These are phyloP conservation scores for Dreissena polymorpha DNA, from an alignment of 1,140 invertebrate species.

Conservation along the genomic window DNA sequence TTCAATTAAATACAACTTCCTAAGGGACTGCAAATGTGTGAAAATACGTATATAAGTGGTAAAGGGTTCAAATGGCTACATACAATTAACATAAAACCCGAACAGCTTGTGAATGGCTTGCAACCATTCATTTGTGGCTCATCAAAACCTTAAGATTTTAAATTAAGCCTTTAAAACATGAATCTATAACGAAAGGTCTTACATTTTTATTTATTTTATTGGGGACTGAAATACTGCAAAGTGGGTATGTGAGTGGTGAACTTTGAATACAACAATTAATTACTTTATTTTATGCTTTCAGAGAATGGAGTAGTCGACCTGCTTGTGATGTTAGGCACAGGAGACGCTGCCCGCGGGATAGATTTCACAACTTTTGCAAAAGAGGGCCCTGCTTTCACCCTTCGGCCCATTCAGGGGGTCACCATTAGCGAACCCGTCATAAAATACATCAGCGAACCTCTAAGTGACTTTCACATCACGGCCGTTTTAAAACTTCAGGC, in stretches of 20 bases:
- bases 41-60: no score
- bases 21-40: no score
- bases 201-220: not conserved
- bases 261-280: not conserved
- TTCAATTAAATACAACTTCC: no score
- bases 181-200: not conserved
- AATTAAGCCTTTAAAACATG: not conserved
- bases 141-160: not conserved
- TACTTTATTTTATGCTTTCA: conserved; percentile 27
- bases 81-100: no score
- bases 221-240: not conserved
- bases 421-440: not conserved
- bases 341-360: not conserved
- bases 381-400: conserved; percentile 18
- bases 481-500: conserved; percentile 7
- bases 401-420: not conserved
- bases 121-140: not conserved
- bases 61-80: no score
- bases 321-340: not conserved
- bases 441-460: conserved; percentile 4
- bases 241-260: not conserved
- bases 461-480: conserved; percentile 38
- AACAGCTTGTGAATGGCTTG: conserved; percentile 10
- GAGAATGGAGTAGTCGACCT: conserved; percentile 22
- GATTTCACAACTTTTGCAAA: not conserved